These are phyloP conservation scores for Heteractis magnifica DNA, from an alignment of 92 coral and sea anemone species.

Conservation along the genomic window DNA sequence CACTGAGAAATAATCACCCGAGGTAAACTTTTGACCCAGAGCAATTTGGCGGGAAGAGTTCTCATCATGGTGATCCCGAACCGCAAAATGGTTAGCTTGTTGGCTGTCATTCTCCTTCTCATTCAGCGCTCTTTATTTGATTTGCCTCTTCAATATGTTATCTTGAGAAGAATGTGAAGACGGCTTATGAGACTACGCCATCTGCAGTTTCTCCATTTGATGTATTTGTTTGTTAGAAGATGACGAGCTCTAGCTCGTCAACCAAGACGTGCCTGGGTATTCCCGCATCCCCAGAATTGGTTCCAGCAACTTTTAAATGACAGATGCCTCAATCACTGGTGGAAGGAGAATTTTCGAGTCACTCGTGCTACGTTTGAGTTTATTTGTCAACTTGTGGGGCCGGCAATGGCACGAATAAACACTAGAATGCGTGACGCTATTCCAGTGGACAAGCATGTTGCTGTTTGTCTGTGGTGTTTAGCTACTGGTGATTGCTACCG, in stretches of 20 bases:
- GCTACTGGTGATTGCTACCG: slow-evolving; percentile 53
- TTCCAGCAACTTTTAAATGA: slow-evolving; percentile 51
- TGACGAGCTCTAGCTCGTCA: slow-evolving; percentile 22
- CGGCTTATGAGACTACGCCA: slow-evolving; percentile 32
- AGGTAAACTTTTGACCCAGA: slow-evolving; percentile 46
- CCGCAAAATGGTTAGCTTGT: slow-evolving; percentile 34
- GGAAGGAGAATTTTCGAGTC: slow-evolving; percentile 54
- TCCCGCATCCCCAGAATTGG: slow-evolving; percentile 55
- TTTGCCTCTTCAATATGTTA: slow-evolving; percentile 41
- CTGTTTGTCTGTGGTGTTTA: slow-evolving; percentile 42
- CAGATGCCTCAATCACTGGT: slow-evolving; percentile 40
- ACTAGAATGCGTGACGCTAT: slow-evolving; percentile 38
- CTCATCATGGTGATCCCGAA: slow-evolving; percentile 15
- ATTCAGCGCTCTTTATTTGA: slow-evolving; percentile 39
- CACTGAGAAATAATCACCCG: slow-evolving; percentile 28
- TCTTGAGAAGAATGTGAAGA: slow-evolving; percentile 35
- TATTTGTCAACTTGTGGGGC: slow-evolving; percentile 45
- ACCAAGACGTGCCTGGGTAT: slow-evolving; percentile 50
- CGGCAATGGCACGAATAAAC: slow-evolving; percentile 30
- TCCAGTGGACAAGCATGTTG: slow-evolving; percentile 48
- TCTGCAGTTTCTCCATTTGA: slow-evolving; percentile 36
- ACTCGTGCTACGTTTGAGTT: slow-evolving; percentile 45
- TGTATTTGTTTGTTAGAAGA: slow-evolving; percentile 32
- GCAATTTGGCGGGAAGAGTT: slow-evolving; percentile 35
- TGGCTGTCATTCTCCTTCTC: slow-evolving; percentile 47